phyloP scores from a whole-genome alignment of 2,888 invertebrate species.

The Poecilobothrus nobilitatus region DNA sequence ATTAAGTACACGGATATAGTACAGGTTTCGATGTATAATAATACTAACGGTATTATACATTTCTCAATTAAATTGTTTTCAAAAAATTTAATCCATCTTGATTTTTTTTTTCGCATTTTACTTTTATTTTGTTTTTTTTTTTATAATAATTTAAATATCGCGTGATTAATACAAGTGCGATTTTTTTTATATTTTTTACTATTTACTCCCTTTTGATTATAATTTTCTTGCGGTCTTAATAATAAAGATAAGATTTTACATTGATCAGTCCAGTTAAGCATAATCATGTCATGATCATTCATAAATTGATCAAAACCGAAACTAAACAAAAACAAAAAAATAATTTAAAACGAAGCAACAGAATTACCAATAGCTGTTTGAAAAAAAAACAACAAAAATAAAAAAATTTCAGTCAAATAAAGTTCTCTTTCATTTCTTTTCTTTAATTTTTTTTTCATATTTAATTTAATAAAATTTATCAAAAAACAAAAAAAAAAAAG shows the following conservation, averaged over 20 bases:
- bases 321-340: no score
- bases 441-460: no score
- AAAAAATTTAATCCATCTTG: not conserved
- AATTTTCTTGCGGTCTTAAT: not conserved
- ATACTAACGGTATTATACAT: no score
- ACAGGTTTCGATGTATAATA: no score
- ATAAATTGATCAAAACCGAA: not conserved
- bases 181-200: not conserved
- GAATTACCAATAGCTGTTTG: no score
- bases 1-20: no score
- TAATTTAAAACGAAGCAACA: no score
- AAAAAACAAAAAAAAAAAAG: not conserved
- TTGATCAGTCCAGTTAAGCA: not conserved
- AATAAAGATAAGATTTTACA: not conserved
- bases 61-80: no score
- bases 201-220: not conserved
- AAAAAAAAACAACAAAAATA: no score
- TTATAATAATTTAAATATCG: not conserved
- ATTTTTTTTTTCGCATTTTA: not conserved
- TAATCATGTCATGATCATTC: not conserved
- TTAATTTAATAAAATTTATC: not conserved
- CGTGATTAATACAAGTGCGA: not conserved
- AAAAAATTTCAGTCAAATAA: no score
- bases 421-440: no score
- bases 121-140: not conserved